Percentiles rank a stretch among this genome's conserved stretches.
These are phyloP conservation scores for Dioctria rufipes DNA, from an alignment of 2,888 invertebrate species.

Conservation along the genomic window DNA sequence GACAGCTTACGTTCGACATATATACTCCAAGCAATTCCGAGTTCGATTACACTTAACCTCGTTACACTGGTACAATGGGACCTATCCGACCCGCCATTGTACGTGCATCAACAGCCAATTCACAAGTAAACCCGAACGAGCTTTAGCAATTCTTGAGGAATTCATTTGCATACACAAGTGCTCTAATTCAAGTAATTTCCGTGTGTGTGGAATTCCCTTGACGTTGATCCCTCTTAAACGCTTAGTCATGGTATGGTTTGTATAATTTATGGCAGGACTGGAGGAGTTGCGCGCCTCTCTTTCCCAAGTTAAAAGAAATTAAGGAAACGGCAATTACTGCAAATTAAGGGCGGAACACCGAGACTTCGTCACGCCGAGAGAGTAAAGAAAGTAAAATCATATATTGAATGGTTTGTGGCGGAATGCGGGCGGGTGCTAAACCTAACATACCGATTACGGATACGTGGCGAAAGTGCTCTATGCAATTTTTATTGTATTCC, in stretches of 20 bases:
- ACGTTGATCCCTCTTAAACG: constrained; percentile 44
- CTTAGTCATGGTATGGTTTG: constrained; percentile 33
- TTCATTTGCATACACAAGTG: constrained; percentile 54
- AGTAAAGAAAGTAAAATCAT: not conserved
- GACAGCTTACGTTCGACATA: not conserved
- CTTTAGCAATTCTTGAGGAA: constrained; percentile 46
- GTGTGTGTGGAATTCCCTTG: constrained; percentile 17
- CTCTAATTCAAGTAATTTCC: constrained; percentile 53
- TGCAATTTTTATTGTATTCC: constrained; percentile 43
- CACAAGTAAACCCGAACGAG: constrained; percentile 34
- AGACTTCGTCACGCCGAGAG: not conserved
- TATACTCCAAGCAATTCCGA: not conserved
- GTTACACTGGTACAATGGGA: constrained; percentile 22
- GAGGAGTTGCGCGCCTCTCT: constrained; percentile 24
- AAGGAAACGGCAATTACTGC: constrained; percentile 49
- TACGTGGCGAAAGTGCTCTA: constrained; percentile 4
- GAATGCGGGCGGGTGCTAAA: not conserved
- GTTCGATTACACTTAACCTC: constrained; percentile 43
- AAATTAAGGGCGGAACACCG: constrained; percentile 33
- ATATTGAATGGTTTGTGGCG: not conserved
- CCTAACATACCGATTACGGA: no score
- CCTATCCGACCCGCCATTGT: not conserved
- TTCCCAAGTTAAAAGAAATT: constrained; percentile 42
- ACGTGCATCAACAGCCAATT: constrained; percentile 47
- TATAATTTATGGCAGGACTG: not conserved